phyloP scores from a whole-genome alignment of 2,797 vertebrate genomes.

The Micropoecilia bifurca region DNA sequence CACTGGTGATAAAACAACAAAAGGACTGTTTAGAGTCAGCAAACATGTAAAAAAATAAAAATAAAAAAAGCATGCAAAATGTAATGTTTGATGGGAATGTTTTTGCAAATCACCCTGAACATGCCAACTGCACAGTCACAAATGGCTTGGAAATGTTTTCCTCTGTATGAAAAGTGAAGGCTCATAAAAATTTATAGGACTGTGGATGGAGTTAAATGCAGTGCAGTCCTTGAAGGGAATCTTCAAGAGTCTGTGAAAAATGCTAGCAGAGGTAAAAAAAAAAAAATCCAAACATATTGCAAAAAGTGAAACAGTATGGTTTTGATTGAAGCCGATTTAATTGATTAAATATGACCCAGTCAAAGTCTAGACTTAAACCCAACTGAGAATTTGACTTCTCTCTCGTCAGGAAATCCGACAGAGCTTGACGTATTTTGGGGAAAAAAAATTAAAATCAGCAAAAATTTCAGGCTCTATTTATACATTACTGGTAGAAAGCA shows the following conservation, averaged over 20 bases:
- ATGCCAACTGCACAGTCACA: neutral
- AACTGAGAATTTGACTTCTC: neutral
- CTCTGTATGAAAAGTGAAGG: neutral
- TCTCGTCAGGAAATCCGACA: neutral
- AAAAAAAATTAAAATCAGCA: neutral
- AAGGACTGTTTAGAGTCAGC: neutral
- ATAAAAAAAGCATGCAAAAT: neutral
- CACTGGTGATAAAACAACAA: neutral
- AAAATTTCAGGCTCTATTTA: neutral
- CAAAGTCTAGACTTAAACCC: neutral
- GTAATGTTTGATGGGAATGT: neutral
- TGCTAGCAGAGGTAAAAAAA: neutral
- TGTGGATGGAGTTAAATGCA: neutral
- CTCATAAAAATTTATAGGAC: neutral
- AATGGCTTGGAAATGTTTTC: neutral
- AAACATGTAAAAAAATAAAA: neutral
- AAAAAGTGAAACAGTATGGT: neutral
- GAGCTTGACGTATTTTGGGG: neutral
- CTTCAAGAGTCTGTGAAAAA: neutral
- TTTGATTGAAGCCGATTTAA: neutral
- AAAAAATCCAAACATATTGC: neutral
- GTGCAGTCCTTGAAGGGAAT: neutral
- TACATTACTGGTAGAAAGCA: neutral
- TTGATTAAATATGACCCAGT: neutral
- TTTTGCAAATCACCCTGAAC: neutral